A percentile compares a stretch with the other conserved stretches of the same genome.
phyloP scores from a whole-genome alignment of 2,888 invertebrate genomes.

The Oscheius sp. region DNA sequence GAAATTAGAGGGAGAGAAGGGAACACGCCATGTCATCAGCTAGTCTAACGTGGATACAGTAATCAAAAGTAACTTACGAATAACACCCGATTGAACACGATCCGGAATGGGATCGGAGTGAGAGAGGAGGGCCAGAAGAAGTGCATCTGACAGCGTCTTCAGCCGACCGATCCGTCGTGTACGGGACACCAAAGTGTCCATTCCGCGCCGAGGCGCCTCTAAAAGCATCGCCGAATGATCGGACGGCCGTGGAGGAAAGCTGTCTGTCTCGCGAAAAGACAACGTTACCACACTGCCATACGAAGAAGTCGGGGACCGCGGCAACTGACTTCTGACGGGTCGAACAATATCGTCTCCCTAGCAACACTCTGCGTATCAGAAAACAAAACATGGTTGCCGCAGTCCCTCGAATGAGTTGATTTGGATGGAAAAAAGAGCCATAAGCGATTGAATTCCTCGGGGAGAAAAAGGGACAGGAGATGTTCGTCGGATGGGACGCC shows the following conservation, averaged over 20 bases:
- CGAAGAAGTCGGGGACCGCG: not conserved
- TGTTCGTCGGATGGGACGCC: not conserved
- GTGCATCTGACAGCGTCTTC: constrained; percentile 54
- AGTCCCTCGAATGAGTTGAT: not conserved
- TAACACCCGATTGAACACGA: constrained; percentile 58
- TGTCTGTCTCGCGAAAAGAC: constrained; percentile 21
- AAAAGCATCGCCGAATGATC: not conserved
- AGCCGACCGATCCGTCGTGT: constrained; percentile 53
- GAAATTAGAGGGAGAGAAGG: not conserved
- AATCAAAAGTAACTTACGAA: constrained; percentile 52
- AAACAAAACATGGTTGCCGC: too few relatives aligned
- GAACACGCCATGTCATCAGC: not conserved
- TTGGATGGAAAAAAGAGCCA: not conserved
- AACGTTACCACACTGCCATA: constrained; percentile 29
- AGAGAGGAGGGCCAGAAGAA: constrained; percentile 55
- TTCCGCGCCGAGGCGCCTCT: constrained; percentile 34
- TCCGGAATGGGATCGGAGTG: constrained; percentile 61
- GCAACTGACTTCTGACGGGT: not conserved
- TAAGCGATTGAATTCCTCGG: constrained; percentile 10
- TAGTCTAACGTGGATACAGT: not conserved
- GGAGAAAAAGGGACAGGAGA: not conserved
- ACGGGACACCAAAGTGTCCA: constrained; percentile 47
- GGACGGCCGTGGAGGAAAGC: constrained; percentile 19
- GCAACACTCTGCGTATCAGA: too few relatives aligned
- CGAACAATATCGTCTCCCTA: not conserved